Base-by-base conservation (phyloP, 2,888 invertebrate genomes). In the Ennomos erosarius region DNA sequence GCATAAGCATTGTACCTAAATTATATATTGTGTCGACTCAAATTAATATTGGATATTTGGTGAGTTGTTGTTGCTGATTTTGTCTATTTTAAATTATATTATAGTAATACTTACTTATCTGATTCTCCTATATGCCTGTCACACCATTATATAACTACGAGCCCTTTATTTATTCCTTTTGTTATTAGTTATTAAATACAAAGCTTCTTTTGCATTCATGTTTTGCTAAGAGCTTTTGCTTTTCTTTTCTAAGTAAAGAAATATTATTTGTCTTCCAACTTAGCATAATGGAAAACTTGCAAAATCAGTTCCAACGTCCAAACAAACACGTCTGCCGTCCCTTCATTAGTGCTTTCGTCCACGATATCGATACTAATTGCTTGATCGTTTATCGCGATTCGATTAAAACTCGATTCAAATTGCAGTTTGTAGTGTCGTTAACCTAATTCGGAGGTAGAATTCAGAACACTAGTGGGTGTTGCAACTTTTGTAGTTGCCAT, bases 371-470 rank as follows among this genome's bases (percentile, higher is more conserved):
- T 53, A 56, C 61, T 57, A 57, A 61, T 61, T 57, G 56, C 49
- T 54, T 8, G 47, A 50, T 54, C 56, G 61, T 56, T 61, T 61
- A 50, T 51, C 42, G 26, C 42, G 38, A 55, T 59, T 55, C 59
- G 51, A 59, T 59, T 59, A 59, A 59, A 59, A 59, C 45, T 59
- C 59, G 50, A 46, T 47, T 40, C 45, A 33, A 58, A 53, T 53
- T 58, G 58, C 58, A 58, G 52, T 58, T 53, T 45, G 61, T 49
- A 47, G 16, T 53, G 46, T 49, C 56, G 56, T 61, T 61, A 61
- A 53, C 61, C 61, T 52, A 56, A 53, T 61, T 61, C 26, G 26
- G 26, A 26, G 26, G 26, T 26, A 50, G 53, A 37, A 50, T 59
- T 43, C 36, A 46, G 49, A 42, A 42, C 49, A 46, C 8, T 37